Conservation (phyloP, 2,888 invertebrate species). For the Agrotis exclamationis region DNA sequence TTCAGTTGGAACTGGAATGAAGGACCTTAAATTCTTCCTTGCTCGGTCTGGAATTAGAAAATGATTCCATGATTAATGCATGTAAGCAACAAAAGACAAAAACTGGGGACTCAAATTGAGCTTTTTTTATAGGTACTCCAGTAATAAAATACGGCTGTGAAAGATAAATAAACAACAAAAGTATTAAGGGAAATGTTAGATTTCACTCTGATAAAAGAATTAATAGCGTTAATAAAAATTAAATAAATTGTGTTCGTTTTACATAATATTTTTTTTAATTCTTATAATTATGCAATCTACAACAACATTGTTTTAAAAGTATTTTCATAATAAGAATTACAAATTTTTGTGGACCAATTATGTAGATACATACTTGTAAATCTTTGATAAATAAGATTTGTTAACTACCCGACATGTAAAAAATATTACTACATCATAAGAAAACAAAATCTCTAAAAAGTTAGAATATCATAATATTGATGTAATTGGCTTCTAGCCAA, state of each 20-base stretch:
- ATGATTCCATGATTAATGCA: neutral
- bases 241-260: too few relatives aligned
- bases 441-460: neutral
- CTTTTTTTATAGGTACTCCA: neutral
- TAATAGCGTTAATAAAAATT: neutral
- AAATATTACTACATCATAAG: too few relatives aligned
- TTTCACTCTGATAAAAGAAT: neutral
- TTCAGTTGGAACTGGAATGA: slow-evolving; percentile 85
- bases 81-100: neutral
- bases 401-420: too few relatives aligned
- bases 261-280: too few relatives aligned
- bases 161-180: slow-evolving; percentile 3
- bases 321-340: too few relatives aligned
- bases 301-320: too few relatives aligned
- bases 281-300: too few relatives aligned
- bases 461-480: slow-evolving; percentile 24
- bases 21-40: slow-evolving; percentile 84
- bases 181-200: neutral
- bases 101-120: neutral
- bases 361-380: too few relatives aligned
- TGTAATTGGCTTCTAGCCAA: slow-evolving; percentile 44
- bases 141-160: slow-evolving; percentile 3
- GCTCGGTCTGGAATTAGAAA: slow-evolving; percentile 81
- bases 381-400: too few relatives aligned
- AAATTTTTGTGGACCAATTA: too few relatives aligned